Evolutionary conservation across 2,888 invertebrate species (phyloP), one percentile per base, ranked within the genome.

Genomic region (Rhyacophila evoluta): DNA sequence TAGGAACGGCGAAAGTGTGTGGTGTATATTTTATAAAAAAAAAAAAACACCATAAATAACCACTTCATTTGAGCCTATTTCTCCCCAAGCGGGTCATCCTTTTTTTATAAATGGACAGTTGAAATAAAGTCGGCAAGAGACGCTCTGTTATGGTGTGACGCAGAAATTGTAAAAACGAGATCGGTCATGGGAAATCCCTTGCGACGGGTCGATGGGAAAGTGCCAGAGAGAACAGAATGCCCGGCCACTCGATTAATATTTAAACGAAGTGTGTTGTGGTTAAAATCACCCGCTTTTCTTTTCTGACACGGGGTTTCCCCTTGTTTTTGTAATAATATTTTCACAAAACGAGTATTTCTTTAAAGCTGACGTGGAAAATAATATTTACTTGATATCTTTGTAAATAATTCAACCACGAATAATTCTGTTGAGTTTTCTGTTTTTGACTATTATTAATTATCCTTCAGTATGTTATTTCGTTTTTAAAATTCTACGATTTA

Each of bases 141-240:
- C 25, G 55, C 25, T 55, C 10, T 19, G 25, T 25, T 55, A 10
- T 55, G 10, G 6, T 55, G 55, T 55, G 55, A 55, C 55, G 55
- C 55, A 55, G 55, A 55, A n/a, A 55, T 55, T 55, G 55, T 55
- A 55, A 55, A 55, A 55, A 55, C 55, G 19, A 55, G 55, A 55
- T 55, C 55, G 55, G 55, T 55, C 55, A 55, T 19, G 55, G 55
- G 55, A 25, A 55, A 55, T 55, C 55, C 55, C 55, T 19, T 10
- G 55, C 55, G 55, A 8, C 55, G 15, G 55, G 55, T 55, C 55
- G 55, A 55, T 55, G 55, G 55, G 55, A 55, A 55, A 55, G 55
- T 19, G 55, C 55, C 25, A 19, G 55, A 55, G 55, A 55, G 19
- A 55, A 55, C 55, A 19, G 55, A 55, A 55, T 19, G 55, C 25